Base-by-base conservation (phyloP, 1,140 invertebrate genomes). In the Dinoponera quadriceps region DNA sequence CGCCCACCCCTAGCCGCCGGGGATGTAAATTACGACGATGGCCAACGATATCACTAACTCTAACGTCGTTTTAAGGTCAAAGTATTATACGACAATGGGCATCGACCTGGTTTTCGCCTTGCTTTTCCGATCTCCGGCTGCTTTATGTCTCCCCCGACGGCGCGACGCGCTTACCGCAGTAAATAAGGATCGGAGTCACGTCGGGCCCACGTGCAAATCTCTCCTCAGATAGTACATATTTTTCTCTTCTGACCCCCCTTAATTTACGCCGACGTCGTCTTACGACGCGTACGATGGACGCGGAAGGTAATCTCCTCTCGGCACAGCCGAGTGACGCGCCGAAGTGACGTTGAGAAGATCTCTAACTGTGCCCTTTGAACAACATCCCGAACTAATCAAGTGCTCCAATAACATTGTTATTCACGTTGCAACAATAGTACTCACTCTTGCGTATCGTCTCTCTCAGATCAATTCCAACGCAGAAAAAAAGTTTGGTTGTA, bases 121-220 rank as follows among this genome's bases (percentile, higher is more conserved):
- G 86, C 82, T 89, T 91, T 92, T 92, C 90, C 75, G 91, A 93
- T 91, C 88, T 89, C 90, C 82, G 66, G 85, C 62, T 82, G 66
- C 57, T 90, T 92, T 92, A 91, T 87, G 88, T 85, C 81, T 90
- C 88, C 91, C 90, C 75, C 82, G 91, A 88, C 88, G 69, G 77
- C 20, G 63, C 51, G 60, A n/a, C n/a, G 63, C 44, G 68, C 55
- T 72, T 82, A 77, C 83, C 75, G 82, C 86, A 87, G 86, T 90
- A 92, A 92, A 92, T 91, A 92, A 92, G 82, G 87, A 88, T 83
- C 88, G 72, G 27, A 85, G 54, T 85, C 59, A 22, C 57, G 22
- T 59, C 73, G 55, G 27, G 9, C 44, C 18, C 16, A 44, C 33
- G 59, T 59, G 55, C 71, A 59, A 86, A 83, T 87, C 84, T 74